These are phyloP conservation scores for Manduca sexta DNA, from an alignment of 1,140 invertebrate species.

Conservation along the genomic window DNA sequence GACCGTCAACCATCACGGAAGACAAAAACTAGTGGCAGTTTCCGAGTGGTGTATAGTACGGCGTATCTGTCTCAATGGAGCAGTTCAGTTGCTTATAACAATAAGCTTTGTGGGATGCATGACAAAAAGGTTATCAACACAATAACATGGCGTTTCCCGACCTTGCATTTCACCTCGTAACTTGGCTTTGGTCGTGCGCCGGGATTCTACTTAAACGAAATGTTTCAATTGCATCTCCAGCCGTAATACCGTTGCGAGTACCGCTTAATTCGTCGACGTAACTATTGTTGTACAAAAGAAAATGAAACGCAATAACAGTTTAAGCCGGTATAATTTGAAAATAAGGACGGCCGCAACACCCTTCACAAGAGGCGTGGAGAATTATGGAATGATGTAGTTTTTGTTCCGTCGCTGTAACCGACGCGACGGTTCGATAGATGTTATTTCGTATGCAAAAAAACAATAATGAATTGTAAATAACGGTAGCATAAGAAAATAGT, in stretches of 20 bases:
- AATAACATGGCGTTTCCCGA: constrained; percentile 42
- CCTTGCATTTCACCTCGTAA: constrained; percentile 47
- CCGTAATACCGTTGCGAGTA: constrained; percentile 54
- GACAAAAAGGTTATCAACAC: constrained; percentile 49
- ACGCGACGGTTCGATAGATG: not conserved
- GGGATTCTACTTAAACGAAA: constrained; percentile 32
- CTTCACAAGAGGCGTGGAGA: constrained; percentile 1
- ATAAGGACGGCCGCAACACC: constrained; percentile 1
- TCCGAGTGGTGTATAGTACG: constrained; percentile 45
- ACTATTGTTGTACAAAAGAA: constrained; percentile 21
- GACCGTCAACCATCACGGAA: constrained; percentile 39
- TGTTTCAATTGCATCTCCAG: constrained; percentile 44
- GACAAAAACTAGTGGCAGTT: constrained; percentile 28
- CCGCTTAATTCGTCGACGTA: constrained; percentile 34
- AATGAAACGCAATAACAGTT: constrained; percentile 16
- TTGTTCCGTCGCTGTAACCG: not conserved
- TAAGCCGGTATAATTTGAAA: constrained; percentile 2
- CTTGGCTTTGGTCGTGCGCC: constrained; percentile 46
- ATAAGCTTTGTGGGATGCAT: constrained; percentile 44
- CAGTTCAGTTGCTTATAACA: constrained; percentile 35
- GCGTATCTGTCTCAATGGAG: constrained; percentile 47
- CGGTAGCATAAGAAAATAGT: too few relatives aligned
- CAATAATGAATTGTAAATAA: not conserved
- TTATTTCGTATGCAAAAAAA: not conserved
- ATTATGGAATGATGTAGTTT: not conserved